Evolutionary conservation across 2,797 vertebrate species (phyloP).

Genomic region (Gymnodraco acuticeps): DNA sequence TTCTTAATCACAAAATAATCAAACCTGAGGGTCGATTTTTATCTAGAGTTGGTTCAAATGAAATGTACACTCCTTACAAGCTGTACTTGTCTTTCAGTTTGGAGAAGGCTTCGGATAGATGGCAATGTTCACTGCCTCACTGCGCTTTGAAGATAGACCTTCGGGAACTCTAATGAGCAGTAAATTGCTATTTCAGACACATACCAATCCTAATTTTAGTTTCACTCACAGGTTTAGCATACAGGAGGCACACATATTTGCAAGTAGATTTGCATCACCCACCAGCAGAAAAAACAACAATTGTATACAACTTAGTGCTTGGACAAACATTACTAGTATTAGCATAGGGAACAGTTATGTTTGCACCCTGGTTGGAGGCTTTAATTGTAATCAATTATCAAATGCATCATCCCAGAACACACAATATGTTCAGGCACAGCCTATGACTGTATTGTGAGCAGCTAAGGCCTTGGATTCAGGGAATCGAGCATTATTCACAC

Average conservation of each 20-base stretch:
- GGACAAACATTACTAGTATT: too few relatives aligned
- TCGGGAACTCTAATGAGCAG: background rate
- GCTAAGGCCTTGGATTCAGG: background rate
- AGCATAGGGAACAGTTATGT: too few relatives aligned
- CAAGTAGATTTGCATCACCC: too few relatives aligned
- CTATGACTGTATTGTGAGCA: background rate
- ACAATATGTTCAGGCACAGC: background rate
- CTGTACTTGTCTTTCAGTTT: too few relatives aligned
- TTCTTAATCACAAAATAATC: background rate
- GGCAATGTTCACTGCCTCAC: too few relatives aligned
- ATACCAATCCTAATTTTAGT: too few relatives aligned
- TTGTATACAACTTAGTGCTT: too few relatives aligned
- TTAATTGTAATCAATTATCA: background rate
- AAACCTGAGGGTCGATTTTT: background rate
- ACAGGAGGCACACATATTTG: too few relatives aligned
- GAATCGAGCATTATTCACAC: background rate
- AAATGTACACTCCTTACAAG: background rate
- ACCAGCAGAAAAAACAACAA: too few relatives aligned
- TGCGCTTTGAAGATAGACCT: too few relatives aligned
- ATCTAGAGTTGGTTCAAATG: background rate
- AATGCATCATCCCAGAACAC: background rate
- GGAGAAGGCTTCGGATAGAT: too few relatives aligned
- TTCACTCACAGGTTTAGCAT: too few relatives aligned
- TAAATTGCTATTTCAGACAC: background rate
- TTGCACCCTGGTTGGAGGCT: background rate